Conservation (phyloP, 2,797 vertebrate species). For the Avahi laniger region DNA sequence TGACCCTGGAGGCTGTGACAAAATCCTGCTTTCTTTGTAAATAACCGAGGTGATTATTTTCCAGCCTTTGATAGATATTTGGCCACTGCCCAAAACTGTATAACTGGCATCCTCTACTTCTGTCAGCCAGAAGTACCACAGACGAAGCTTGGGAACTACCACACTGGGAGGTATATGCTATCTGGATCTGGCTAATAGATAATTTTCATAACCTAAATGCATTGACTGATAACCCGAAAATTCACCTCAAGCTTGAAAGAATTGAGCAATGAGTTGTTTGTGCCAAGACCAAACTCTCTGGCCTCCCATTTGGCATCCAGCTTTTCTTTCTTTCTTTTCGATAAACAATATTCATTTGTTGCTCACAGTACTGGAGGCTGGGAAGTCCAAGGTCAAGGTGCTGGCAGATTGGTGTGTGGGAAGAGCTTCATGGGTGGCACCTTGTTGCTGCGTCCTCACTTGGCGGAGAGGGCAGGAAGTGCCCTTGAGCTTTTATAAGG, state of each 20-base stretch:
- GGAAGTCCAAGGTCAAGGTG: not conserved
- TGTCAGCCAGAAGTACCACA: not conserved
- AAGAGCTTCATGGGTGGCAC: no score
- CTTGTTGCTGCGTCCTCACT: not conserved
- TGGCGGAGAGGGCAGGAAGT: not conserved
- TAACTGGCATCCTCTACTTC: not conserved
- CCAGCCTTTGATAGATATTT: conserved; percentile 21
- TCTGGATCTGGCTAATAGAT: conserved; percentile 35
- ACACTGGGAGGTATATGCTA: not conserved
- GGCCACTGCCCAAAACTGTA: not conserved
- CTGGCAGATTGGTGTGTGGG: not conserved
- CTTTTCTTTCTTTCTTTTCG: not conserved
- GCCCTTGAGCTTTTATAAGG: not conserved
- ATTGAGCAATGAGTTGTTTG: conserved; percentile 49
- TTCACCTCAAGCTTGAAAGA: conserved; percentile 44
- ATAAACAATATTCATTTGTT: not conserved
- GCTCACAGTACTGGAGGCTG: not conserved
- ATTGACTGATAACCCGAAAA: conserved; percentile 59
- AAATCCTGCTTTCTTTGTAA: not conserved
- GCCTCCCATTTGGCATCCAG: not conserved
- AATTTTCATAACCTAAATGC: conserved; percentile 65
- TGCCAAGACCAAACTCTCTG: not conserved
- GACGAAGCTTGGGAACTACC: not conserved
- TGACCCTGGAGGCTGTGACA: not conserved
- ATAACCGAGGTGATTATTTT: not conserved